These are phyloP conservation scores for Euclidia mi DNA, from an alignment of 2,888 invertebrate genomes.

Conservation along the genomic window DNA sequence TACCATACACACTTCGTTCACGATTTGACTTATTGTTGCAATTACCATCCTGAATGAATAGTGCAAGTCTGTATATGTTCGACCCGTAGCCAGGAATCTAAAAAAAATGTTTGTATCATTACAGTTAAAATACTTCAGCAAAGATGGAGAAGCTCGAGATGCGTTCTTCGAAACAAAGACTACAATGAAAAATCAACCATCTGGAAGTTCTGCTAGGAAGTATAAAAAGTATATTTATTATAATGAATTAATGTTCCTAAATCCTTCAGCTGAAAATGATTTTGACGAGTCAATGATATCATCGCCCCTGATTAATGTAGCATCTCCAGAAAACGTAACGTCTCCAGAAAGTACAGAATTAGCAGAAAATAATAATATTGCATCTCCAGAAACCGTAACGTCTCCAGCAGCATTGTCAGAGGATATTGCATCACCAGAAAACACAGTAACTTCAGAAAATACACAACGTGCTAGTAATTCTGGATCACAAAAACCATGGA, in stretches of 20 bases:
- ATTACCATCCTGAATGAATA: constrained; percentile 60
- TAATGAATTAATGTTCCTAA: constrained; percentile 41
- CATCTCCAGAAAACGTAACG: too few species aligned
- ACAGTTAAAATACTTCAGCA: constrained; percentile 44
- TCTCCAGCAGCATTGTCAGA: too few species aligned
- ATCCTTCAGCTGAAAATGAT: constrained; percentile 33
- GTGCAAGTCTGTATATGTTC: constrained; percentile 56
- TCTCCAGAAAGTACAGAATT: too few species aligned
- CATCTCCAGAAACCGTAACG: too few species aligned
- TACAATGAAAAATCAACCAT: constrained; percentile 35
- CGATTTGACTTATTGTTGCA: constrained; percentile 50
- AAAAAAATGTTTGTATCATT: constrained; percentile 18
- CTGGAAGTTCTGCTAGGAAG: constrained; percentile 40
- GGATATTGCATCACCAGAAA: too few species aligned
- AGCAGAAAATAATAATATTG: too few species aligned
- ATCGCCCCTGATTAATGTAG: neutral
- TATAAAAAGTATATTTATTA: constrained; percentile 39
- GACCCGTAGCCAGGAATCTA: constrained; percentile 27
- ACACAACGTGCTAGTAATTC: too few species aligned
- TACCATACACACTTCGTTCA: constrained; percentile 53
- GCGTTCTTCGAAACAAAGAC: constrained; percentile 31
- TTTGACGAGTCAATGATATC: constrained; percentile 36
- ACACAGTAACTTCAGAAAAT: too few species aligned
- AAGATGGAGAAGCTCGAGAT: constrained; percentile 37
- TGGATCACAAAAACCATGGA: too few species aligned